Evolutionary conservation across 2,113 vertebrate genomes (phyloP), one percentile per base, ranked within the genome.

Genomic region (Atrichornis clamosus): DNA sequence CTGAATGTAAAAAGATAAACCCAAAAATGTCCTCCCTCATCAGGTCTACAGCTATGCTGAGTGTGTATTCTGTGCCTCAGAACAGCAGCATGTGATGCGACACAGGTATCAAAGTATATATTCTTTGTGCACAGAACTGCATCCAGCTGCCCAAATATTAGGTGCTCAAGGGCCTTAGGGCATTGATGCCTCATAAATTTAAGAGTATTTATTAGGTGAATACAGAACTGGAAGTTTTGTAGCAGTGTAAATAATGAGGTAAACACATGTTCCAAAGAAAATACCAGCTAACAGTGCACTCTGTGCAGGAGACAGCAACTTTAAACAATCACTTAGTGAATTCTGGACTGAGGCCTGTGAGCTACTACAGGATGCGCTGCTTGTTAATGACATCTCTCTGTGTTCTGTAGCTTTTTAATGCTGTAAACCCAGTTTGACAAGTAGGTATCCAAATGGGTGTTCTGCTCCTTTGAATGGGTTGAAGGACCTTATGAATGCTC

Each of bases 261-360:
- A 94, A 97, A 91, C 94, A 96, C 60, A 95, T 91, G 89, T 90
- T 84, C 78, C 95, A 84, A 73, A 89, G 89, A 90, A 93, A 91
- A 85, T 32, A 67, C 2, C 10, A 69, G 39, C 53, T 87, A 65
- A 79, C 83, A 0, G 1, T 72, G 62, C 2, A 4, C 41, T 75
- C 62, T 76, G 24, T 62, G 79, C 59, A 91, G 79, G 87, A 88
- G 89, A 93, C 12, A 67, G 87, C 82, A 81, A 79, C 56, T 86
- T 94, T 81, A 84, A 96, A 76, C 59, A 74, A 70, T 63, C 44
- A 13, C 23, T 59, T 77, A n/a, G 67, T 55, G 82, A 90, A 49
- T 11, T 30, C 42, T 55, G 33, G 27, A 83, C 75, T 24, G 52
- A 88, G 35, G 84, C 27, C 55, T 73, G 49, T 1, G 7, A 84